phyloP scores from a whole-genome alignment of 2,888 invertebrate species.

The Onchidella celtica region DNA sequence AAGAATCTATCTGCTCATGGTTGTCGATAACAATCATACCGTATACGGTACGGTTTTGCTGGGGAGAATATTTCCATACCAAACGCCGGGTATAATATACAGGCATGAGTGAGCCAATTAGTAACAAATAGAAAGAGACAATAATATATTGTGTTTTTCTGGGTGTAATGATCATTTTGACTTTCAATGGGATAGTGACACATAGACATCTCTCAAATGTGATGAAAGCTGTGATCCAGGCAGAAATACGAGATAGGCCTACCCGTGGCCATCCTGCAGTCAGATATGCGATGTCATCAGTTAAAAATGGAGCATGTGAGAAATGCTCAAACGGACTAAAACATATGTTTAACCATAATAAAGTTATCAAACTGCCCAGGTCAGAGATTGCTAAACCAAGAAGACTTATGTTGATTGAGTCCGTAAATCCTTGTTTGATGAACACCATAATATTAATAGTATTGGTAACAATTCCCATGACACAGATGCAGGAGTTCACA shows the following conservation, averaged over 20 bases:
- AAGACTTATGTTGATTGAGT: background rate
- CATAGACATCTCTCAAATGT: slow-evolving; percentile 1
- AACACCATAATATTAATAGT: background rate
- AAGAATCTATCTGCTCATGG: background rate
- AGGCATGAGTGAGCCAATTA: background rate
- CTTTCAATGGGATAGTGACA: background rate
- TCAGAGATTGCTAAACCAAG: background rate
- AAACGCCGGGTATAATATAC: background rate
- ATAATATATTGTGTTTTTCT: background rate
- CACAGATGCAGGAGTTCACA: background rate
- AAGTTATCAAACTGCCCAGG: background rate
- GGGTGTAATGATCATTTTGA: background rate
- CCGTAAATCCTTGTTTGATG: background rate
- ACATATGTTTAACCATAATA: background rate
- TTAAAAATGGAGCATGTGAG: background rate
- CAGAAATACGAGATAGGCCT: background rate
- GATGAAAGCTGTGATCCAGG: background rate
- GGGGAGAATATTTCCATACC: background rate
- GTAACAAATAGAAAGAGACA: background rate
- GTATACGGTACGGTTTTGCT: background rate
- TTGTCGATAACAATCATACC: background rate
- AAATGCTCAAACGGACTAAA: background rate
- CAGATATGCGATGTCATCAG: background rate
- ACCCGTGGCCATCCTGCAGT: background rate
- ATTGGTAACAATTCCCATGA: background rate